Evolutionary conservation across 2,113 vertebrate species (phyloP).

Genomic region (Grammomys surdaster): DNA sequence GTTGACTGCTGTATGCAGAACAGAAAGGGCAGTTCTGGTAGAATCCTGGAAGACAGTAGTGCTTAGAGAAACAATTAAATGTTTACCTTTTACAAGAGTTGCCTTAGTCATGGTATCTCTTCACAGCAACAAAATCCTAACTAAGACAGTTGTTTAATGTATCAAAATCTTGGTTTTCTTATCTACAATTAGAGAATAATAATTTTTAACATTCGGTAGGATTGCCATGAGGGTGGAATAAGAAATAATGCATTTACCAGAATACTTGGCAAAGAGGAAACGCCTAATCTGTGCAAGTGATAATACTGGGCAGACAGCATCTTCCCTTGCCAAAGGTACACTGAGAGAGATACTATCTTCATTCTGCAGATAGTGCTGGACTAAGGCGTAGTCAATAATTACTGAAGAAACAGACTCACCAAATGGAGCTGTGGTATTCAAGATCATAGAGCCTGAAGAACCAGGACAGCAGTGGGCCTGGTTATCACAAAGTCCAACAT

Average conservation of each 20-base stretch:
- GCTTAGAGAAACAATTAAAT: background rate
- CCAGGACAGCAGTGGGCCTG: background rate
- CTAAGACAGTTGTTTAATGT: background rate
- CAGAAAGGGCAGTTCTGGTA: background rate
- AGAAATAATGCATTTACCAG: background rate
- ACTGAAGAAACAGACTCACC: slow-evolving; percentile 9
- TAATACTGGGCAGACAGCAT: background rate
- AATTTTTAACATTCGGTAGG: background rate
- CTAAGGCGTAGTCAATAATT: background rate
- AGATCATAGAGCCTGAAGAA: background rate
- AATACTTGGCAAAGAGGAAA: background rate
- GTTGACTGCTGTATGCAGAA: background rate
- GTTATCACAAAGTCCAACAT: background rate
- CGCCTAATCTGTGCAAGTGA: background rate
- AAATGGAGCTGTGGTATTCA: background rate
- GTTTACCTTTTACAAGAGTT: background rate
- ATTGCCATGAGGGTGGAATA: background rate
- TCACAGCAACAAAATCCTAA: background rate
- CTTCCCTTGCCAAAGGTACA: background rate
- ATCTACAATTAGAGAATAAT: background rate
- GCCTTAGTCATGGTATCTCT: background rate
- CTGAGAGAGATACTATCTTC: background rate
- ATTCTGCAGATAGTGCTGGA: background rate
- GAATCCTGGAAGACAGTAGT: background rate
- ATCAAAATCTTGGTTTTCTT: background rate